Evolutionary conservation across 2,888 invertebrate genomes (phyloP).

Genomic region (Oxyteleia sp.): DNA sequence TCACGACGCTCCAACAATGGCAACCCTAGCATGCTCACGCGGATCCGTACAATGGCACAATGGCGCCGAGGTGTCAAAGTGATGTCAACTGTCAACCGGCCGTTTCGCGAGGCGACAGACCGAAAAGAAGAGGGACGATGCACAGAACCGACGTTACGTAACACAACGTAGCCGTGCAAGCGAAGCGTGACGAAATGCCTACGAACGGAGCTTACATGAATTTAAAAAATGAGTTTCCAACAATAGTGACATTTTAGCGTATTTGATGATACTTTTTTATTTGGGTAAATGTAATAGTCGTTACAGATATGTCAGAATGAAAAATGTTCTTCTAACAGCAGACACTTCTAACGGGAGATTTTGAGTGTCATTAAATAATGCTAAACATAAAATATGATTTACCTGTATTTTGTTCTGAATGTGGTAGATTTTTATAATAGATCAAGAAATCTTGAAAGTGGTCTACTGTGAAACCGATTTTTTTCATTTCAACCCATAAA

Average conservation of each 20-base stretch:
- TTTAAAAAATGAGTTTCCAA: conserved; percentile 56
- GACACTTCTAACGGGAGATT: background rate
- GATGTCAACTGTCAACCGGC: conserved; percentile 86
- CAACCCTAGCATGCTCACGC: conserved; percentile 84
- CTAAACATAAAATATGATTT: background rate
- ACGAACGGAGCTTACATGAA: conserved; percentile 54
- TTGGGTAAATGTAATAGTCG: too few species aligned
- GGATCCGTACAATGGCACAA: conserved; percentile 84
- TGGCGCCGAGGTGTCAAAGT: conserved; percentile 85
- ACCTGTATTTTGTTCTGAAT: too few species aligned
- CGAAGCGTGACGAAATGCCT: conserved; percentile 68
- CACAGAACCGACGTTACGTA: conserved; percentile 71
- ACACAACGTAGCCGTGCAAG: conserved; percentile 53
- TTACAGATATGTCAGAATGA: background rate
- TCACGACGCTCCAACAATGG: conserved; percentile 70
- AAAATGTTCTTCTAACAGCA: background rate
- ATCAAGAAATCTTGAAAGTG: background rate
- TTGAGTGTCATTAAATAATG: background rate
- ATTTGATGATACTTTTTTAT: too few species aligned
- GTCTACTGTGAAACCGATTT: background rate
- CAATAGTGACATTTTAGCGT: conserved; percentile 35
- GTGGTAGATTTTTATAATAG: background rate
- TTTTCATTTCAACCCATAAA: conserved; percentile 12
- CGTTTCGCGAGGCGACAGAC: conserved; percentile 77
- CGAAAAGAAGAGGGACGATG: conserved; percentile 75